These are phyloP conservation scores for Luperina testacea DNA, from an alignment of 2,888 invertebrate species.

Conservation along the genomic window DNA sequence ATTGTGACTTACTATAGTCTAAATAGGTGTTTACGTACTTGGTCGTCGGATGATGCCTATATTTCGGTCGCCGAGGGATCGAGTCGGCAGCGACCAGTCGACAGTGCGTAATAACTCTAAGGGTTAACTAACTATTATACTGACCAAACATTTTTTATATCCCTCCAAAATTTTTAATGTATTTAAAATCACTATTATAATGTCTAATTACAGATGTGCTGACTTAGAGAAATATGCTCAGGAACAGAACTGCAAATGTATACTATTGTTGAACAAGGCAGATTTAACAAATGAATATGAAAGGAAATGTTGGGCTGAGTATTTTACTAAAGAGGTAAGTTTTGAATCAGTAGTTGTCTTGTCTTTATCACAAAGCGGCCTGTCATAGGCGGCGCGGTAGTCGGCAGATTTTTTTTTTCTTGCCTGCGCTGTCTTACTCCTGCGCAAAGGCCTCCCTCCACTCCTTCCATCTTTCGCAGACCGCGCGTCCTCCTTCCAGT, in stretches of 20 bases:
- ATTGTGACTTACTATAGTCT: too few relatives aligned
- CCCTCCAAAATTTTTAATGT: neutral
- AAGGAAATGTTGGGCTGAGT: constrained; percentile 95
- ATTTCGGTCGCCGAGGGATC: too few relatives aligned
- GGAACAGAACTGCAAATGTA: constrained; percentile 90
- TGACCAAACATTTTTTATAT: neutral
- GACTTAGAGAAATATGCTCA: constrained; percentile 94
- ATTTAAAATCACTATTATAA: neutral
- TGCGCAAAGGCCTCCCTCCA: too few relatives aligned
- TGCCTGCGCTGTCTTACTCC: too few relatives aligned
- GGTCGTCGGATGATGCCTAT: too few relatives aligned
- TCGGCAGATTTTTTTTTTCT: too few relatives aligned
- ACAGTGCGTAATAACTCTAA: too few relatives aligned
- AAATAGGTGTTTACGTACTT: too few relatives aligned
- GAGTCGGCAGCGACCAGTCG: too few relatives aligned
- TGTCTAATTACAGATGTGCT: constrained; percentile 91
- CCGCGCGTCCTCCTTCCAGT: too few relatives aligned
- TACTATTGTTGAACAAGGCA: constrained; percentile 98
- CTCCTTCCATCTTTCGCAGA: too few relatives aligned
- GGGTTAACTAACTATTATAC: neutral
- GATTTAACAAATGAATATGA: constrained; percentile 96
- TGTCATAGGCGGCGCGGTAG: neutral
- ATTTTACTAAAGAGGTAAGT: constrained; percentile 92
- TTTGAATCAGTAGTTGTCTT: neutral
- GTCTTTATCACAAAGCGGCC: too few relatives aligned